These are phyloP conservation scores for Heteractis magnifica DNA, from an alignment of 92 coral and sea anemone species.

Conservation along the genomic window DNA sequence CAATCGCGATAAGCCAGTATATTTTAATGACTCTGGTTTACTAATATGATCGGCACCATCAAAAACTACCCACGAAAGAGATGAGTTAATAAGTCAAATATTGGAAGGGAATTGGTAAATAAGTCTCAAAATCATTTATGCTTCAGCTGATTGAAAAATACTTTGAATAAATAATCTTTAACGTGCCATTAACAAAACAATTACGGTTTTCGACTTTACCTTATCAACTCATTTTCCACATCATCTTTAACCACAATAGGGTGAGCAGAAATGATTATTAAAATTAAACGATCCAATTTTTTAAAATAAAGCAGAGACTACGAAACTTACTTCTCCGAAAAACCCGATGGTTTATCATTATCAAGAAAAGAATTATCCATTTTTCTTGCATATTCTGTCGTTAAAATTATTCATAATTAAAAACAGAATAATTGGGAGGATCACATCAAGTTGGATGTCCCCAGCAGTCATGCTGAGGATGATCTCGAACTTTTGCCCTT, in stretches of 20 bases:
- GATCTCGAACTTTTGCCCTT: background rate
- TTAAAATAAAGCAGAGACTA: background rate
- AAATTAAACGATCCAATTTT: background rate
- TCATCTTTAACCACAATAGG: background rate
- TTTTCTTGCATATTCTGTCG: background rate
- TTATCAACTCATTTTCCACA: background rate
- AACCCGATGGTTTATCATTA: background rate
- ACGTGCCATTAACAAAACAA: background rate
- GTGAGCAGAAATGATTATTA: background rate
- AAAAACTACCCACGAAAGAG: too few species aligned
- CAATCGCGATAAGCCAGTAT: too few species aligned
- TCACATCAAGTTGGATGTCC: background rate
- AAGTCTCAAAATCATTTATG: background rate
- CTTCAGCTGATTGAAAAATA: background rate
- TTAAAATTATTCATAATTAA: background rate
- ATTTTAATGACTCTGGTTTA: too few species aligned
- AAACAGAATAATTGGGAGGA: background rate
- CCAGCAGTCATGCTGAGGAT: background rate
- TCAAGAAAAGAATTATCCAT: background rate
- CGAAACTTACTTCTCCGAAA: background rate
- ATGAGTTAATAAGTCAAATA: too few species aligned
- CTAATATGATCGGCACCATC: too few species aligned
- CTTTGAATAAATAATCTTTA: background rate
- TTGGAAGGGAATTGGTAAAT: background rate
- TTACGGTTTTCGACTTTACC: background rate